A percentile compares a stretch with the other conserved stretches of the same genome.
Conservation (phyloP, 2,888 invertebrate genomes). For the Silvanus unidentatus region DNA sequence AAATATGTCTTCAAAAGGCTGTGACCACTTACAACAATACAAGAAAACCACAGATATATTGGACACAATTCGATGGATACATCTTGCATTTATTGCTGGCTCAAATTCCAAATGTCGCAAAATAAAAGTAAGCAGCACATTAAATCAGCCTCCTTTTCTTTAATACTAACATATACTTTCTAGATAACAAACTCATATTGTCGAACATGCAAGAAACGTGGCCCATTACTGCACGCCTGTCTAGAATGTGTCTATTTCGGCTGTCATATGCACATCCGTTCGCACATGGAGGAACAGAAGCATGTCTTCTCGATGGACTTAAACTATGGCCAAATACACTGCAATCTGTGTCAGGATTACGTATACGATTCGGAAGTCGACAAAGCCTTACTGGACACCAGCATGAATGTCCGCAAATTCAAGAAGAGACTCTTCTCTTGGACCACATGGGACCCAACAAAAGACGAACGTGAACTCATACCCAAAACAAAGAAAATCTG, state of each 20-base stretch:
- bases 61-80: conserved; percentile 58
- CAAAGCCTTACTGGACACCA: conserved; percentile 36
- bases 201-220: conserved; percentile 72
- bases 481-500: conserved; percentile 72
- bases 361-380: conserved; percentile 58
- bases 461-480: conserved; percentile 68
- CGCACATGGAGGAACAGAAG: conserved; percentile 74
- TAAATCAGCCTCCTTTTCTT: too few species aligned
- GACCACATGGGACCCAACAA: conserved; percentile 74
- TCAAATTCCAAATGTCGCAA: conserved; percentile 72
- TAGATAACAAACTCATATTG: conserved; percentile 51
- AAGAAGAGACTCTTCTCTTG: conserved; percentile 48
- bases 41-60: conserved; percentile 65
- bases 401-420: conserved; percentile 37
- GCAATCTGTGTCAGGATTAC: conserved; percentile 87
- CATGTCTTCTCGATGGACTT: conserved; percentile 85
- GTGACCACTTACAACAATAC: conserved; percentile 73
- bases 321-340: conserved; percentile 82
- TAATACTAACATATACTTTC: conserved; percentile 43
- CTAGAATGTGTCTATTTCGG: conserved; percentile 91
- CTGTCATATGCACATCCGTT: conserved; percentile 83
- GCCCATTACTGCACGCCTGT: conserved; percentile 77
- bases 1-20: conserved; percentile 49
- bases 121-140: conserved; percentile 74
- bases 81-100: conserved; percentile 80